phyloP scores from a whole-genome alignment of 2,888 invertebrate species.

The Lymantria monacha region DNA sequence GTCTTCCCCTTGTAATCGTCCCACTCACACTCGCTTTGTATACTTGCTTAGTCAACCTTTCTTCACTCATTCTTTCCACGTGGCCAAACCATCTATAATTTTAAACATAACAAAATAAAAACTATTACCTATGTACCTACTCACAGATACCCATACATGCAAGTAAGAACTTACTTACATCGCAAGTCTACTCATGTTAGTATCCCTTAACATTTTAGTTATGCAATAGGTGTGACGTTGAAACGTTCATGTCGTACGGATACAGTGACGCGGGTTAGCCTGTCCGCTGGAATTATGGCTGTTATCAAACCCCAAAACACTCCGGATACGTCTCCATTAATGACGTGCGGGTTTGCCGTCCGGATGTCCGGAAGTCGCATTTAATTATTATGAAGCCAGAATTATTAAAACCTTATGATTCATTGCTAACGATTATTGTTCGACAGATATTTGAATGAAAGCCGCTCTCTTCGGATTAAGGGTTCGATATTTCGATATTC shows the following conservation, averaged over 20 bases:
- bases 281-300: slow-evolving; percentile 25
- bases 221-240: slow-evolving; percentile 27
- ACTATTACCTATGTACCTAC: too few species aligned
- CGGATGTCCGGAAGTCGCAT: slow-evolving; percentile 20
- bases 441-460: neutral
- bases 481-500: too few species aligned
- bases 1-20: too few species aligned
- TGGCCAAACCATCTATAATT: too few species aligned
- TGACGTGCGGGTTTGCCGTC: slow-evolving; percentile 24
- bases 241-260: slow-evolving; percentile 24
- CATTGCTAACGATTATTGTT: slow-evolving; percentile 15
- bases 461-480: neutral
- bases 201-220: slow-evolving; percentile 3
- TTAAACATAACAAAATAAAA: too few species aligned
- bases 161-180: too few species aligned
- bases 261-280: slow-evolving; percentile 25
- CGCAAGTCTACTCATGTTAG: neutral
- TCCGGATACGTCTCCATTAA: slow-evolving; percentile 25
- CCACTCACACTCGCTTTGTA: too few species aligned
- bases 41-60: too few species aligned
- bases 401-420: slow-evolving; percentile 19
- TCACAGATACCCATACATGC: too few species aligned
- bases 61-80: too few species aligned
- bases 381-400: slow-evolving; percentile 22
- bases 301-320: slow-evolving; percentile 12